Conservation (phyloP, 2,797 vertebrate species). For the Syngnathus rostellatus region DNA sequence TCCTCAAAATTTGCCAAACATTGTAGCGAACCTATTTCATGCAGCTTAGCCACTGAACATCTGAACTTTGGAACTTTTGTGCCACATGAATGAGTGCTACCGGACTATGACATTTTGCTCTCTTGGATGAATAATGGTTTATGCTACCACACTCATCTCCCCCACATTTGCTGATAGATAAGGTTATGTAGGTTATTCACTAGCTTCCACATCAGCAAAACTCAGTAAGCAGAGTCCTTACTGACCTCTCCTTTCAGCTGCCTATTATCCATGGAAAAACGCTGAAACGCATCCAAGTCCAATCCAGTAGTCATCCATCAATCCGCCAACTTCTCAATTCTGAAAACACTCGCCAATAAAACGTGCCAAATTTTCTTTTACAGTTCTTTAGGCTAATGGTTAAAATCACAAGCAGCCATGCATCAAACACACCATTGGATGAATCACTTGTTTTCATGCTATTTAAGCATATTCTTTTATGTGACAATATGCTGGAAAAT, state of each 20-base stretch:
- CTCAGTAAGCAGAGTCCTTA: constrained; percentile 32
- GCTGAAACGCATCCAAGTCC: constrained; percentile 48
- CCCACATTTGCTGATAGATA: constrained; percentile 45
- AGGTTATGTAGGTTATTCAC: constrained; percentile 41
- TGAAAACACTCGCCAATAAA: neutral
- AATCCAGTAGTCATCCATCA: constrained; percentile 48
- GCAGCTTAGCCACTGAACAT: neutral
- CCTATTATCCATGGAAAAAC: constrained; percentile 63
- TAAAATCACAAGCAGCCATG: neutral
- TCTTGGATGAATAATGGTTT: constrained; percentile 45
- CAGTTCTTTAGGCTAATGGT: neutral
- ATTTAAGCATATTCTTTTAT: neutral
- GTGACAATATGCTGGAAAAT: neutral
- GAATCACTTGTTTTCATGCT: neutral
- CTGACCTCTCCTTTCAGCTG: constrained; percentile 37
- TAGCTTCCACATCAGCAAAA: constrained; percentile 49
- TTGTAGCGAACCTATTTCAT: neutral
- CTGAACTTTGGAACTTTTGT: constrained; percentile 7
- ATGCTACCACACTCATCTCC: constrained; percentile 30
- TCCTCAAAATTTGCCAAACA: neutral
- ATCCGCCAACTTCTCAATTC: constrained; percentile 9
- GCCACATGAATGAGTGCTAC: constrained; percentile 16
- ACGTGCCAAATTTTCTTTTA: neutral
- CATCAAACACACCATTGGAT: neutral
- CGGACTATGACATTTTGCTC: constrained; percentile 26